Base-by-base conservation (phyloP, 2,797 vertebrate genomes). In the Coregonus ussuriensis region DNA sequence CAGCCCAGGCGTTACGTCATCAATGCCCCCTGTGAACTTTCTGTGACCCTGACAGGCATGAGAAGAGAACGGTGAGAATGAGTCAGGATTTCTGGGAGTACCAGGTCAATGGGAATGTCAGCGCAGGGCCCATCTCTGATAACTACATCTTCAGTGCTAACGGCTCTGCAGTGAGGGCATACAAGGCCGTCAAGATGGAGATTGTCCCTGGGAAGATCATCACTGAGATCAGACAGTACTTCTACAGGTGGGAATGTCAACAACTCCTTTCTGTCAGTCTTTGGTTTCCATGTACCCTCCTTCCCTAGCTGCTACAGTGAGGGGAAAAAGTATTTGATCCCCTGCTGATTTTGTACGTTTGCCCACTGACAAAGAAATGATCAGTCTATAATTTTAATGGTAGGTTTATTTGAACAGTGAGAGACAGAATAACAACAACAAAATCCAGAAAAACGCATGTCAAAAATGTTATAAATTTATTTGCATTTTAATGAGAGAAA, bases 61-160 rank as follows among this genome's bases (percentile, higher is more conserved):
- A 92, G 0, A 94, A 95, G 76, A 85, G 71, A 74, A 94, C 83
- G 1, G 87, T 98, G 1, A 88, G 2, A 74, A 9, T 96, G 83
- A 95, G 86, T 1, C 97, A 98, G 90, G 94, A 97, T 78, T 98
- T 98, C 88, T 94, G 96, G 88, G 95, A 97, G 78, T 98, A 98
- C 79, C 84, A 84, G 0, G 92, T 93, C 37, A 96, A 96, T 0
- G 96, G 95, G 15, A 90, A 97, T 0, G n/a, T 91, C 0, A 77
- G 66, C 9, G 77, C 84, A 0, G 96, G 96, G 16, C 95, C 95
- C 4, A 92, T 97, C 82, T 99, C 97, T 0, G 97, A 98, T 82
- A 98, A 97, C 87, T 98, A 98, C 83, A 83, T 97, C 67, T 98
- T 98, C 88, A 89, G 90, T 1, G 80, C 95, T 18, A 91, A 85